These are phyloP conservation scores for Aricia artaxerxes DNA, from an alignment of 2,888 invertebrate genomes.

Conservation along the genomic window DNA sequence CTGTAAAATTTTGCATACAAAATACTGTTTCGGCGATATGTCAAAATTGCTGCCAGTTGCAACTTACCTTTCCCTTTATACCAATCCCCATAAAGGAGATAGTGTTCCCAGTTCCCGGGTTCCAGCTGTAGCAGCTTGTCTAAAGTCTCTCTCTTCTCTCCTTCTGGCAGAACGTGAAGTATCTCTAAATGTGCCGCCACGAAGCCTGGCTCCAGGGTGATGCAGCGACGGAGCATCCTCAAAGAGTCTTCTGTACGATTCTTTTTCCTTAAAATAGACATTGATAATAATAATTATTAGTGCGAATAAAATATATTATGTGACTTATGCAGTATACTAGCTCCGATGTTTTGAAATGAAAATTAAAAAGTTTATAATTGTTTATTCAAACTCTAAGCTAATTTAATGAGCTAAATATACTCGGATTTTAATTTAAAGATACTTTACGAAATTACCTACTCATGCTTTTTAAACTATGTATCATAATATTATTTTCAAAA, in stretches of 20 bases:
- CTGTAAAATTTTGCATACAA: too few relatives aligned
- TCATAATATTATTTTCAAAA: background rate
- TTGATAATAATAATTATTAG: too few relatives aligned
- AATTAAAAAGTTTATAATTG: too few relatives aligned
- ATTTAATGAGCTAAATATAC: too few relatives aligned
- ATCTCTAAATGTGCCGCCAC: conserved; percentile 86
- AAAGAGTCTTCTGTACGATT: conserved; percentile 84
- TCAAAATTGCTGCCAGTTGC: background rate
- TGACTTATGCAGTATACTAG: too few relatives aligned
- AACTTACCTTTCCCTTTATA: conserved; percentile 82
- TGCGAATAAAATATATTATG: too few relatives aligned
- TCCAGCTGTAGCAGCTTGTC: conserved; percentile 84
- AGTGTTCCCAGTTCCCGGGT: conserved; percentile 84
- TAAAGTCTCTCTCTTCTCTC: conserved; percentile 79
- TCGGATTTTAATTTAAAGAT: too few relatives aligned
- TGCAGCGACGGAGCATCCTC: conserved; percentile 85
- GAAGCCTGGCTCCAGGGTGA: conserved; percentile 84
- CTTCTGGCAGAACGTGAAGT: conserved; percentile 77
- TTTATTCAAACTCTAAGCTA: too few relatives aligned
- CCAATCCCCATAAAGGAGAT: conserved; percentile 87
- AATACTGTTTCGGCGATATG: too few relatives aligned
- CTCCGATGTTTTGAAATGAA: too few relatives aligned
- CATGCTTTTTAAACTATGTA: background rate
- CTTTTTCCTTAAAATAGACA: conserved; percentile 77
- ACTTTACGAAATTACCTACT: too few relatives aligned